phyloP scores from a whole-genome alignment of 2,888 invertebrate genomes.

The Dendrolimus houi region DNA sequence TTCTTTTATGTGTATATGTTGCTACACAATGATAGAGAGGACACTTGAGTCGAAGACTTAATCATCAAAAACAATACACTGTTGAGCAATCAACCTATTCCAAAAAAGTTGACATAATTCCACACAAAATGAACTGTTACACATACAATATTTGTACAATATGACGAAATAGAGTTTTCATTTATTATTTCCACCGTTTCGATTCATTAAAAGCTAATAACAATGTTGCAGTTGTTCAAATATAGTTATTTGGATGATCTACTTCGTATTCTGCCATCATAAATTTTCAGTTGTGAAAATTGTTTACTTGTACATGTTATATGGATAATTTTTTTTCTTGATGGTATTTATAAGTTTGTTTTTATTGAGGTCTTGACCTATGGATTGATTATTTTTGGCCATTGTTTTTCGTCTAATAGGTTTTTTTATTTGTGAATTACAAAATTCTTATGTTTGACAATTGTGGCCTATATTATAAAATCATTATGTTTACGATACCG shows the following conservation, averaged over 20 bases:
- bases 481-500: too few species aligned
- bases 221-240: background rate
- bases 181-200: slow-evolving; percentile 6
- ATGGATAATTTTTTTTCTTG: background rate
- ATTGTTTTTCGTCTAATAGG: background rate
- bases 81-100: background rate
- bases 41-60: background rate
- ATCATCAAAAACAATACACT: background rate
- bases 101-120: slow-evolving; percentile 7
- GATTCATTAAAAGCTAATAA: background rate
- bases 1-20: too few species aligned
- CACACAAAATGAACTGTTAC: background rate
- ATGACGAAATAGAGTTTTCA: slow-evolving; percentile 13
- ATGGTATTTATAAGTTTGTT: background rate
- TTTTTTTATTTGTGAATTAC: background rate
- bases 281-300: slow-evolving; percentile 6
- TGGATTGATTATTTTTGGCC: background rate
- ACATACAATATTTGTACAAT: slow-evolving; percentile 5
- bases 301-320: background rate
- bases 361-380: background rate
- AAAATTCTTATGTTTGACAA: too few species aligned
- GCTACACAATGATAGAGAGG: too few species aligned
- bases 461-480: too few species aligned
- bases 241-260: background rate
- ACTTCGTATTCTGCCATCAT: slow-evolving; percentile 1